Conservation (phyloP, 2,113 vertebrate species). For the Stigmatopora argus region DNA sequence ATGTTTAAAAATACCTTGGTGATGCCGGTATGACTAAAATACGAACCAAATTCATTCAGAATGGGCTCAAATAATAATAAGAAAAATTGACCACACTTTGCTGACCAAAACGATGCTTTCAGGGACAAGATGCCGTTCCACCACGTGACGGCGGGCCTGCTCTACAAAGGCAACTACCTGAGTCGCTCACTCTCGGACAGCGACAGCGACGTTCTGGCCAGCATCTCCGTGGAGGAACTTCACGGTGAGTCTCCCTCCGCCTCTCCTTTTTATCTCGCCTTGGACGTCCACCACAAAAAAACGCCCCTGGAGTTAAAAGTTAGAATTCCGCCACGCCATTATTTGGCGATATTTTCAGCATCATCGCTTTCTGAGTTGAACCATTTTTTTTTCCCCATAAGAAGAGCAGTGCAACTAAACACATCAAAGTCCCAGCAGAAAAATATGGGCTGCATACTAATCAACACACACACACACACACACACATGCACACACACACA, state of each 20-base stretch:
- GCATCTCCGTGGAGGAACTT: slow-evolving; percentile 93
- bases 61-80: too few species aligned
- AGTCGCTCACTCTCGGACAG: slow-evolving; percentile 91
- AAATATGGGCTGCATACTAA: slow-evolving; percentile 12
- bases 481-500: not conserved
- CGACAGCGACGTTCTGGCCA: slow-evolving; percentile 90
- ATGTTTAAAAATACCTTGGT: too few species aligned
- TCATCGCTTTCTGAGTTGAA: not conserved
- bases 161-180: slow-evolving; percentile 98
- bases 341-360: not conserved
- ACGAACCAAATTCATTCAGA: too few species aligned
- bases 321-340: not conserved
- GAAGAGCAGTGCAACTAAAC: slow-evolving; percentile 4
- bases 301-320: not conserved
- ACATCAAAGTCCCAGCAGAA: slow-evolving; percentile 6
- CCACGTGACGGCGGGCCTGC: slow-evolving; percentile 93
- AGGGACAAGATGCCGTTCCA: slow-evolving; percentile 99
- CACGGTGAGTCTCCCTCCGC: slow-evolving; percentile 79
- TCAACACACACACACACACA: not conserved
- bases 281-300: not conserved
- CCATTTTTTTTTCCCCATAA: not conserved
- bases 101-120: not conserved
- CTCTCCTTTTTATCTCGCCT: not conserved
- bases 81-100: not conserved
- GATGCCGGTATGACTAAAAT: too few species aligned